Percentiles rank a stretch among this genome's conserved stretches.
These are phyloP conservation scores for Apis dorsata DNA, from an alignment of 1,140 invertebrate genomes.

Conservation along the genomic window DNA sequence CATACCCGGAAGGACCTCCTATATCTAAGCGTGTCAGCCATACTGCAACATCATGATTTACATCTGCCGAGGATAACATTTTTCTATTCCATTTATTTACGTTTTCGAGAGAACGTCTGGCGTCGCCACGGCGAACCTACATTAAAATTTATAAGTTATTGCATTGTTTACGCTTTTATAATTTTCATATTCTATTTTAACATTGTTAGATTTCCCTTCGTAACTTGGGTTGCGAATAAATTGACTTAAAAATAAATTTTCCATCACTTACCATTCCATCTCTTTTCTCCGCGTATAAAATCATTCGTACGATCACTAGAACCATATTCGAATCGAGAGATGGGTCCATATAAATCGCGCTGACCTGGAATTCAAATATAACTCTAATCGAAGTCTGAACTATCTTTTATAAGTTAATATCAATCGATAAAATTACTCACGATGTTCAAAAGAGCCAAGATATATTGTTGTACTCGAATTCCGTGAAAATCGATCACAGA, in stretches of 20 bases:
- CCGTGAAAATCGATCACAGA: constrained; percentile 87
- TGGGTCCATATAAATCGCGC: constrained; percentile 86
- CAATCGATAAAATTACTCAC: constrained; percentile 79
- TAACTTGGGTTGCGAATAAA: no score
- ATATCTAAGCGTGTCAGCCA: constrained; percentile 87
- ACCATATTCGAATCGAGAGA: constrained; percentile 85
- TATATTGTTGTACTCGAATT: constrained; percentile 84
- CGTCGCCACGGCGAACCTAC: constrained; percentile 83
- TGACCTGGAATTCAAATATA: constrained; percentile 81
- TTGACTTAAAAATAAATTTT: background rate
- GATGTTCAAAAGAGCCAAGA: constrained; percentile 88
- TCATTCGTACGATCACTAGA: constrained; percentile 84
- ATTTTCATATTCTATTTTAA: no score
- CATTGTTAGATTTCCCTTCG: no score
- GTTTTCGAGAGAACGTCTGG: constrained; percentile 86
- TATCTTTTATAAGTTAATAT: no score
- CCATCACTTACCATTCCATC: constrained; percentile 78
- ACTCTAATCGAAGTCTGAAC: background rate
- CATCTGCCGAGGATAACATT: constrained; percentile 80
- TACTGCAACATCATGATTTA: constrained; percentile 86
- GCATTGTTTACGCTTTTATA: no score
- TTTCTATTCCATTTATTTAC: constrained; percentile 88
- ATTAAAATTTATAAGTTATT: no score
- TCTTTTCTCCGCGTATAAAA: constrained; percentile 83
- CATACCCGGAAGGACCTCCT: constrained; percentile 90